Evolutionary conservation across 2,888 invertebrate species (phyloP), one percentile per base, ranked within the genome.

Genomic region (Drosophila eohydei): DNA sequence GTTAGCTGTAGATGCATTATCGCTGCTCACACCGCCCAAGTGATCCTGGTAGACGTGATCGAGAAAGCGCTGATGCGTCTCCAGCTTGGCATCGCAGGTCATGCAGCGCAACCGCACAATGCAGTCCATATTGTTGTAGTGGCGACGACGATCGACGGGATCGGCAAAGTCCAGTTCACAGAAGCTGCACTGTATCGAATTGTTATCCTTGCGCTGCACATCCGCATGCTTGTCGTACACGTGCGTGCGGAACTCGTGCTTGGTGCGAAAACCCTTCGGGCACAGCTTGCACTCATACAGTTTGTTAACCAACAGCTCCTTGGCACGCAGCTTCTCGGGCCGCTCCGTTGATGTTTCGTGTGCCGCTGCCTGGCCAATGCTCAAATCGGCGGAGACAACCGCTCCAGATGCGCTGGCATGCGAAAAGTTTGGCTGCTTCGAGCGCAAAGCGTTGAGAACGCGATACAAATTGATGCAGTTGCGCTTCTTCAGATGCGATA

Each of bases 41-140:
- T 93, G 93, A 57, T 91, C 91, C 55, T 91, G 91, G 79, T 93
- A 93, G 32, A 93, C 93, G 69, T 93, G 93, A 30, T 93, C 93
- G 59, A 93, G 85, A 67, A 93, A 93, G 26, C 91, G 91, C 63
- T 93, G 91, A 74, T 93, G 92, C 43, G 91, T 91, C 61, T 92
- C 92, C 78, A 93, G 88, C 65, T 92, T 92, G 40, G 91, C 91
- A 16, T 92, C 92, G 68, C 93, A 93, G 14, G 93, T 93, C 56
- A 92, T 92, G 80, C 93, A 93, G 21, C 92, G 91, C 41, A 93
- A 63, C 6, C 90, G 90, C 2, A 92, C 92, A 78, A 93, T 93
- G 63, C 93, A 93, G 58, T 92, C 93, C 91, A 93, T 92, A 67
- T 93, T 93, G 60, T 93, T 93, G 71, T 93, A 93, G 69, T 93